A percentile compares a stretch with the other conserved stretches of the same genome.
Evolutionary conservation across 2,888 invertebrate species (phyloP).

Genomic region (Tetragonula carbonaria): DNA sequence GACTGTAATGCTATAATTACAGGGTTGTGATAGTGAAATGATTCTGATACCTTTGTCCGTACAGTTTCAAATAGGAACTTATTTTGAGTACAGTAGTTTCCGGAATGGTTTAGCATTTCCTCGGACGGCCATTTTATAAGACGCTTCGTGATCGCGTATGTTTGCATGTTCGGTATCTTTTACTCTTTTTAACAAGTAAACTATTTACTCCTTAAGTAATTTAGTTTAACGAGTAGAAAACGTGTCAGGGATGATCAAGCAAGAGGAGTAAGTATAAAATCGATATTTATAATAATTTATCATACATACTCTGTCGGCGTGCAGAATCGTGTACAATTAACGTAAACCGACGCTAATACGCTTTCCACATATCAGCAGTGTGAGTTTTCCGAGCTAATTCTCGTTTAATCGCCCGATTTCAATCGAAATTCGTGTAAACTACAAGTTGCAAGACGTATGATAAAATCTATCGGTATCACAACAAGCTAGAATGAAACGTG

Average conservation of each 20-base stretch:
- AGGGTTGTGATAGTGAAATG: background rate
- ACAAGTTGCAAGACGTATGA: background rate
- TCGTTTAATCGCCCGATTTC: background rate
- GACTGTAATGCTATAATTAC: constrained; percentile 18
- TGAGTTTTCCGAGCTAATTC: background rate
- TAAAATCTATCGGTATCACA: background rate
- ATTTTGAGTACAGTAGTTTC: constrained; percentile 68
- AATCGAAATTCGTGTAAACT: constrained; percentile 5
- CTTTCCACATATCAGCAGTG: background rate
- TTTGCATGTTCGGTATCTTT: constrained; percentile 60
- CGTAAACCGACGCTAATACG: constrained; percentile 28
- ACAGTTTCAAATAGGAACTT: constrained; percentile 19
- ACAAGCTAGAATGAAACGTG: constrained; percentile 5
- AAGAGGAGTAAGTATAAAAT: constrained; percentile 75
- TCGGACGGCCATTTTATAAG: constrained; percentile 75
- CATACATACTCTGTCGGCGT: constrained; percentile 39
- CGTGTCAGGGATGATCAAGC: constrained; percentile 67
- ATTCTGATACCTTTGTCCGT: constrained; percentile 5
- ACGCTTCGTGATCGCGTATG: constrained; percentile 73
- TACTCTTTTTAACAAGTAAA: constrained; percentile 60
- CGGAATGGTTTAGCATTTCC: constrained; percentile 66
- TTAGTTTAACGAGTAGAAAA: constrained; percentile 31
- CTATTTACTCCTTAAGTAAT: constrained; percentile 41
- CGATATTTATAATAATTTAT: constrained; percentile 5
- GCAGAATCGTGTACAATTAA: constrained; percentile 19